A percentile compares a stretch with the other conserved stretches of the same genome.
Evolutionary conservation across 2,888 invertebrate genomes (phyloP).

Genomic region (Steromphala cineraria): DNA sequence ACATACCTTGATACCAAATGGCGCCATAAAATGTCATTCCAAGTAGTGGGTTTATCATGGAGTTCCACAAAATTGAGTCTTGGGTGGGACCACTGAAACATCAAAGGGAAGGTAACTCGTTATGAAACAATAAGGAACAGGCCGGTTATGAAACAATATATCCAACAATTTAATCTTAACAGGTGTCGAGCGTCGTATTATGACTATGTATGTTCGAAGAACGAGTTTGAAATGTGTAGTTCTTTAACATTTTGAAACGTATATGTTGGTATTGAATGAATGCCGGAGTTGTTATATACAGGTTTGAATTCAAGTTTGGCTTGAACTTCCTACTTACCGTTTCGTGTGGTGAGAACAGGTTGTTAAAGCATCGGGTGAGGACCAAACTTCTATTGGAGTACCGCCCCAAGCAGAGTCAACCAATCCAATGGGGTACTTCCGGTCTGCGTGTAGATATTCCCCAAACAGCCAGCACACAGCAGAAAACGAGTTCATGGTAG

Average conservation of each 20-base stretch:
- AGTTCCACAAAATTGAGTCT: slow-evolving; percentile 59
- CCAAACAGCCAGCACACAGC: slow-evolving; percentile 66
- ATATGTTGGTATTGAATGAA: too few relatives aligned
- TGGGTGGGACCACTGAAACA: slow-evolving; percentile 17
- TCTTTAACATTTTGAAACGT: too few relatives aligned
- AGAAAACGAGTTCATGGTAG: slow-evolving; percentile 49
- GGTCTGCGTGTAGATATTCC: slow-evolving; percentile 43
- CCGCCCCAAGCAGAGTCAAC: slow-evolving; percentile 52
- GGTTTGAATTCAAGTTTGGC: too few relatives aligned
- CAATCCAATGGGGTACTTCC: slow-evolving; percentile 56
- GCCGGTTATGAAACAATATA: too few relatives aligned
- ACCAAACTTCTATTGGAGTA: slow-evolving; percentile 53
- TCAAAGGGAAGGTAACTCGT: too few relatives aligned
- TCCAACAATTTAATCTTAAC: too few relatives aligned
- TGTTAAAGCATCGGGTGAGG: slow-evolving; percentile 44
- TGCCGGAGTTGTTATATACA: too few relatives aligned
- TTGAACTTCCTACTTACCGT: not conserved
- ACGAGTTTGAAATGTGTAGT: too few relatives aligned
- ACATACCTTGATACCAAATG: slow-evolving; percentile 68
- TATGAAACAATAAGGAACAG: too few relatives aligned
- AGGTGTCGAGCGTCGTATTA: too few relatives aligned
- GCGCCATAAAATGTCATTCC: slow-evolving; percentile 60
- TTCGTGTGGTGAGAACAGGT: slow-evolving; percentile 33
- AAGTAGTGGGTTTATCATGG: slow-evolving; percentile 64
- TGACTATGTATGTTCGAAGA: too few relatives aligned